Evolutionary conservation across 1,140 invertebrate genomes (phyloP), one percentile per base, ranked within the genome.

Genomic region (Phenacoccus solenopsis): DNA sequence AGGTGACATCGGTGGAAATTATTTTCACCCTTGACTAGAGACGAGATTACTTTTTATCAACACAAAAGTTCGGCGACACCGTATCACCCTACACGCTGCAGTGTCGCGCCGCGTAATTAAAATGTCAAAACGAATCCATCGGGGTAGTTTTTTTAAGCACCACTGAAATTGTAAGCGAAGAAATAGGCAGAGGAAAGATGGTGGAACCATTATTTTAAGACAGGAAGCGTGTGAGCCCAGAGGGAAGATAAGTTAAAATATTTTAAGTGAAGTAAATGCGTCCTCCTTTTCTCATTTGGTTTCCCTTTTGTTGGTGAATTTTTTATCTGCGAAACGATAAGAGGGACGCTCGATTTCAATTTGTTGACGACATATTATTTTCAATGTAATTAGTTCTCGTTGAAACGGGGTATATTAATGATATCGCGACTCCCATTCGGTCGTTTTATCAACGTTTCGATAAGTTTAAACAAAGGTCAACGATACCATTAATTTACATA

Each of bases 291-390:
- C 38, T 49, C 16, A 49, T 49, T 49, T n/a, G 38, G 38, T 49
- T 49, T 49, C 38, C 38, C 16, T 49, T 49, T 49, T 49, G 13
- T 10, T 49, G 13, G 38, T 10, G 13, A n/a, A 49, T 16, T 49
- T 49, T 49, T 49, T 49, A 49, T 49, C 38, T 49, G 38, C 3
- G 20, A 49, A 49, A 5, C 38, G 38, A 49, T 49, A 49, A 49
- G 38, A 49, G 38, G 38, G 38, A 49, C 20, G 38, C 38, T 49
- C 38, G 16, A 49, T 49, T 49, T 49, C 38, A 49, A 49, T 49
- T 49, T 49, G 38, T 49, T 49, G 38, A 49, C 38, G 38, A 49
- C 38, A 49, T 49, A 49, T 49, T 49, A 49, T 49, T 49, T 49
- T 49, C 38, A 49, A 49, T 49, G 38, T 49, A 49, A 49, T 49